phyloP scores from a whole-genome alignment of 1,140 invertebrate species.

The Trypoxylus dichotomus region DNA sequence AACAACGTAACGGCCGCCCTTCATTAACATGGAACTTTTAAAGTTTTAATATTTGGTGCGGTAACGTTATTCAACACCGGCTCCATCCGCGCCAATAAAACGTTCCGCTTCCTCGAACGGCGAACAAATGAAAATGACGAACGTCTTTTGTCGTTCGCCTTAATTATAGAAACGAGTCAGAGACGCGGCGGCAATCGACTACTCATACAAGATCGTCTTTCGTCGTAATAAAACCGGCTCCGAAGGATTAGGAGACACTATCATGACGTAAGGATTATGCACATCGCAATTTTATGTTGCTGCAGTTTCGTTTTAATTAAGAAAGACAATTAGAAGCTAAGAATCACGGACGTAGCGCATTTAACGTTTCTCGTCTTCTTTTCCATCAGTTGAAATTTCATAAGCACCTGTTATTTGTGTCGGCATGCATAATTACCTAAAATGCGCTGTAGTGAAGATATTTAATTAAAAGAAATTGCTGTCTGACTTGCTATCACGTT shows the following conservation, averaged over 20 bases:
- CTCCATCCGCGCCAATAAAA: not conserved
- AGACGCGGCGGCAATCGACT: not conserved
- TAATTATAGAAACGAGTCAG: not conserved
- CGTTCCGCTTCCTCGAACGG: not conserved
- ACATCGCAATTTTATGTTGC: not conserved
- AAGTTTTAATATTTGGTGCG: not conserved
- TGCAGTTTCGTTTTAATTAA: not conserved
- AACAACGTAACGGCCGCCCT: not conserved
- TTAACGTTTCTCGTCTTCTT: no score
- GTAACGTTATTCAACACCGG: not conserved
- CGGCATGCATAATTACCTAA: no score
- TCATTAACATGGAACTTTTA: not conserved
- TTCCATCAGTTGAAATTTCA: no score
- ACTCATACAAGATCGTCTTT: not conserved
- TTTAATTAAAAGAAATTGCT: no score
- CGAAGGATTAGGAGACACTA: not conserved
- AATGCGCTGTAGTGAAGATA: no score
- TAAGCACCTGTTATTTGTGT: no score
- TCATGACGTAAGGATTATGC: not conserved
- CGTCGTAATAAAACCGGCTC: not conserved
- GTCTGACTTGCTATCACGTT: no score
- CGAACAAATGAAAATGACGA: not conserved
- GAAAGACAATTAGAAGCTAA: conserved; percentile 1
- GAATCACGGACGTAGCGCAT: not conserved
- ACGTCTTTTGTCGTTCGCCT: not conserved